These are phyloP conservation scores for Melanophora roralis DNA, from an alignment of 2,888 invertebrate genomes.

Conservation along the genomic window DNA sequence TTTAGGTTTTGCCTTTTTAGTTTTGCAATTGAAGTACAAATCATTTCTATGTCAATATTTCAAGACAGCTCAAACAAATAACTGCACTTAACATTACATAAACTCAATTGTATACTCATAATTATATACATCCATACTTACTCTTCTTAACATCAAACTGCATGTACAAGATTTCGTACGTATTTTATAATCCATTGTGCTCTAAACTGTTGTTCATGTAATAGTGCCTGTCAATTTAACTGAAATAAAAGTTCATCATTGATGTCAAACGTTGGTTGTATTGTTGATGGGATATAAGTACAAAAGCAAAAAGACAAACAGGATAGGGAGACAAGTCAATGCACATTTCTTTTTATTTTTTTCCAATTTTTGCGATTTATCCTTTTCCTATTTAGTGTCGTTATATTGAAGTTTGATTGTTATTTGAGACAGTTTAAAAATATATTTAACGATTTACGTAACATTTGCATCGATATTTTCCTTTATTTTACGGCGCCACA, in stretches of 20 bases:
- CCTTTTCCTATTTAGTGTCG: constrained; percentile 6
- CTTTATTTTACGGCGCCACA: no score
- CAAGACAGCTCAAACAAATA: not conserved
- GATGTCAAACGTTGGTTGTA: constrained; percentile 55
- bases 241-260: constrained; percentile 59
- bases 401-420: constrained; percentile 40
- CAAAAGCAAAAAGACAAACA: no score
- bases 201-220: constrained; percentile 20
- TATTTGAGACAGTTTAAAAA: constrained; percentile 46
- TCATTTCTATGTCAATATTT: not conserved
- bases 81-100: not conserved
- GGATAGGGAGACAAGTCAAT: constrained; percentile 45
- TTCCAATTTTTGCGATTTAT: constrained; percentile 2
- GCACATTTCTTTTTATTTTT: constrained; percentile 35
- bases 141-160: no score
- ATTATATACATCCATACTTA: not conserved
- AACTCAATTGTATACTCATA: not conserved
- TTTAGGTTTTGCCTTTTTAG: constrained; percentile 3
- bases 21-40: constrained; percentile 5
- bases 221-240: constrained; percentile 50
- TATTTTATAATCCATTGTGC: not conserved
- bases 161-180: not conserved
- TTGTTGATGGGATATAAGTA: constrained; percentile 53
- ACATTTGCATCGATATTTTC: no score
- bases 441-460: not conserved